phyloP scores from a whole-genome alignment of 1,140 invertebrate genomes.

The Leptinotarsa undecemlineata region DNA sequence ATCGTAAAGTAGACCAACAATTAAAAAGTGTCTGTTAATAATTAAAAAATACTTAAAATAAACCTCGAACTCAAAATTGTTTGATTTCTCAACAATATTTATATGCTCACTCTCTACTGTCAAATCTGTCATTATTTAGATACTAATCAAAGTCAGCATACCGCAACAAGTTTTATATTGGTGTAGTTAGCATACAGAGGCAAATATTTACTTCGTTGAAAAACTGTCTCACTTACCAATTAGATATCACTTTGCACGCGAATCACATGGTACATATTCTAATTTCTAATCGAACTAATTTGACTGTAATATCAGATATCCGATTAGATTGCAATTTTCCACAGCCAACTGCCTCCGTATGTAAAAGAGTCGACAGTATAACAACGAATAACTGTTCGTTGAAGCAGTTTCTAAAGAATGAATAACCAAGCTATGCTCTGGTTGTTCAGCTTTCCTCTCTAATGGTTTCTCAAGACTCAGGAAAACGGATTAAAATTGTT shows the following conservation, averaged over 20 bases:
- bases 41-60: too few relatives aligned
- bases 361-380: not conserved
- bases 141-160: too few relatives aligned
- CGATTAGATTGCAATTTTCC: not conserved
- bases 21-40: too few relatives aligned
- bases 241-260: not conserved
- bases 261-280: not conserved
- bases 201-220: too few relatives aligned
- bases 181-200: too few relatives aligned
- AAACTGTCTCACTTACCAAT: not conserved
- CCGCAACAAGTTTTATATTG: too few relatives aligned
- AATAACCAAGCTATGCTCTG: conserved; percentile 8
- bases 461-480: conserved; percentile 10
- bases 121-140: too few relatives aligned
- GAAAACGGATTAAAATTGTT: conserved; percentile 4
- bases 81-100: too few relatives aligned
- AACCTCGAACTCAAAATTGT: too few relatives aligned
- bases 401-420: not conserved
- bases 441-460: conserved; percentile 11
- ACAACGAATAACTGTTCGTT: not conserved
- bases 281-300: not conserved
- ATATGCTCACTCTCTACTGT: too few relatives aligned
- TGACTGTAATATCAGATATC: not conserved
- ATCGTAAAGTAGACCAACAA: too few relatives aligned
- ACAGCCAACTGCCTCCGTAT: not conserved